phyloP scores from a whole-genome alignment of 2,113 vertebrate species.

The Marmota flaviventris region DNA sequence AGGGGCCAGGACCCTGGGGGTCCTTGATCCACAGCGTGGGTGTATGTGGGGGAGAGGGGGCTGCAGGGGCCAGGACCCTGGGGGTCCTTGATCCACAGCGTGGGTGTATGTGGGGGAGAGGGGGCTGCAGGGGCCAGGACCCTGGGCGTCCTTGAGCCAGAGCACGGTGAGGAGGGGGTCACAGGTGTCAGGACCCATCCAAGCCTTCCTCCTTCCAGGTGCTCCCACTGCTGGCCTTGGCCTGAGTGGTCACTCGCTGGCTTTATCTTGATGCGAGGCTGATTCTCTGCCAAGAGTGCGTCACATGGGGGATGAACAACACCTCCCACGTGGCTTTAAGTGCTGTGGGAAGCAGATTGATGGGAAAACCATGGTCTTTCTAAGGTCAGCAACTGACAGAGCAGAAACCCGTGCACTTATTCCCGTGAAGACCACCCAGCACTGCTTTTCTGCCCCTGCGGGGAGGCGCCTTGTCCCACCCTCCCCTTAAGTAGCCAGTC shows the following conservation, averaged over 20 bases:
- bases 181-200: neutral
- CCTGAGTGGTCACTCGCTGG: neutral
- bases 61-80: too few species aligned
- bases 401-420: accelerated
- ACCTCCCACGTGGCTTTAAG: neutral
- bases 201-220: too few species aligned
- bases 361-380: neutral
- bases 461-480: slow-evolving; percentile 87
- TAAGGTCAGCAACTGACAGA: too few species aligned
- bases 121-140: too few species aligned
- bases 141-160: too few species aligned
- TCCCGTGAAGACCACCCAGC: neutral
- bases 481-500: slow-evolving; percentile 84
- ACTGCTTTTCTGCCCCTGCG: slow-evolving; percentile 74
- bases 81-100: too few species aligned
- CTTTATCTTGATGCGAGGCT: neutral
- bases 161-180: too few species aligned
- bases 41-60: too few species aligned
- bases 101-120: too few species aligned
- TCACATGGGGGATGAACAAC: accelerated
- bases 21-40: too few species aligned
- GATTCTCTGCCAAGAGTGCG: too few species aligned
- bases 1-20: too few species aligned
- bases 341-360: neutral
- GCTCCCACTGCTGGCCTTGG: neutral